A percentile compares a stretch with the other conserved stretches of the same genome.
These are phyloP conservation scores for Scophthalmus maximus DNA, from an alignment of 2,113 vertebrate species.

Conservation along the genomic window DNA sequence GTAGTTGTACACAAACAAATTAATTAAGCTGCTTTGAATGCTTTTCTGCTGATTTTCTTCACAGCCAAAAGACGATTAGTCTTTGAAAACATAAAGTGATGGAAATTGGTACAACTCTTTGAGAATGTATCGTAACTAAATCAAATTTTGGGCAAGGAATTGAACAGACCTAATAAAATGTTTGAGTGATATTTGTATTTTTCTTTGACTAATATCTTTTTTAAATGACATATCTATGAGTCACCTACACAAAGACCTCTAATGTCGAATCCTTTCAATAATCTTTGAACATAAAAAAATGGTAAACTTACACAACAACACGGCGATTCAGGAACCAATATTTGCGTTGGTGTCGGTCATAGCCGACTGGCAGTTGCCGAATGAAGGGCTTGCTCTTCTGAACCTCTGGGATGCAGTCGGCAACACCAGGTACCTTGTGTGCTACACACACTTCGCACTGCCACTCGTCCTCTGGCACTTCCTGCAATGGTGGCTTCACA, in stretches of 20 bases:
- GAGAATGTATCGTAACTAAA: background rate
- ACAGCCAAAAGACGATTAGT: too few species aligned
- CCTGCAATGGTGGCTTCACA: slow-evolving; percentile 95
- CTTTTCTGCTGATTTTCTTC: too few species aligned
- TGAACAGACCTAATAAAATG: background rate
- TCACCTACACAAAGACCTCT: background rate
- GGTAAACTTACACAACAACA: slow-evolving; percentile 92
- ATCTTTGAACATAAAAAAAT: background rate
- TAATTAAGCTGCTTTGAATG: too few species aligned
- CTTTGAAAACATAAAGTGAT: background rate
- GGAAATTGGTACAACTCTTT: background rate
- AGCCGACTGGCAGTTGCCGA: slow-evolving; percentile 94
- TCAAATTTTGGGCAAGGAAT: background rate
- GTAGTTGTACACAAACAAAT: background rate
- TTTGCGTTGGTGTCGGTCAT: slow-evolving; percentile 92
- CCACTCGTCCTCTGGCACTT: slow-evolving; percentile 98
- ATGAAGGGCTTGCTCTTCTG: slow-evolving; percentile 96
- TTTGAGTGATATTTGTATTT: background rate
- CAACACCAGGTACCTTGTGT: slow-evolving; percentile 95
- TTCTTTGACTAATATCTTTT: background rate
- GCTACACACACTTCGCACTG: slow-evolving; percentile 98
- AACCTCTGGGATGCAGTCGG: slow-evolving; percentile 94
- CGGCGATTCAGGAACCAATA: slow-evolving; percentile 98
- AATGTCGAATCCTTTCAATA: background rate
- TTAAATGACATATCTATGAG: background rate